phyloP scores from a whole-genome alignment of 2,113 vertebrate species.

The Siniperca chuatsi region DNA sequence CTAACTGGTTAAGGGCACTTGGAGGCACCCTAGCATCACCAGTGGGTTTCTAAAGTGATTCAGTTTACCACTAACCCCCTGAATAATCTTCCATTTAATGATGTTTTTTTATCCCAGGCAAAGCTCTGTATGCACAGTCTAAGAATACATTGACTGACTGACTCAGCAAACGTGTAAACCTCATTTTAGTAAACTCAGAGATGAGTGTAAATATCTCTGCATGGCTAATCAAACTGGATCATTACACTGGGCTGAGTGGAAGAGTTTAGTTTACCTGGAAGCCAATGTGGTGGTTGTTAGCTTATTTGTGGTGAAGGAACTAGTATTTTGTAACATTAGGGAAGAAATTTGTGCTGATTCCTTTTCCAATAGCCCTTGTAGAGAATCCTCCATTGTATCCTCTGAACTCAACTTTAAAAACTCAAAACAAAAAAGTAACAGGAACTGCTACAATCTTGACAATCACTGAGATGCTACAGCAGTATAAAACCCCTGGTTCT shows the following conservation, averaged over 20 bases:
- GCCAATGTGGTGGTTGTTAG: constrained; percentile 9
- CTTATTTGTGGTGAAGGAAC: constrained; percentile 35
- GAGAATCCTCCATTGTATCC: constrained; percentile 29
- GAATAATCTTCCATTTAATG: constrained; percentile 19
- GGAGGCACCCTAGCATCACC: constrained; percentile 34
- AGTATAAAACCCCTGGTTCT: constrained; percentile 35
- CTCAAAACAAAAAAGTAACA: constrained; percentile 18
- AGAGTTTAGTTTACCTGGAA: constrained; percentile 15
- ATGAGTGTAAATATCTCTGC: neutral
- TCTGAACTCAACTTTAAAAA: constrained; percentile 17
- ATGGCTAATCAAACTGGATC: neutral
- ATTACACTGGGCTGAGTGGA: constrained; percentile 7
- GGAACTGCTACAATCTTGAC: constrained; percentile 67
- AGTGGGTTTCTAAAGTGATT: constrained; percentile 22
- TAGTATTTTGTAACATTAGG: neutral
- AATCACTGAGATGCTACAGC: constrained; percentile 43
- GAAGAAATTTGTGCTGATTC: constrained; percentile 19
- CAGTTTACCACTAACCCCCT: constrained; percentile 10
- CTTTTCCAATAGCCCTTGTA: constrained; percentile 69
- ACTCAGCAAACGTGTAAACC: constrained; percentile 24
- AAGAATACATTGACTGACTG: neutral
- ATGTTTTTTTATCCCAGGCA: neutral
- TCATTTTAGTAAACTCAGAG: constrained; percentile 12
- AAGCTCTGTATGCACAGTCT: neutral
- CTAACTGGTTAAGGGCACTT: constrained; percentile 58